A percentile compares a stretch with the other conserved stretches of the same genome.
Conservation (phyloP, 2,113 vertebrate species). For the Procavia capensis region DNA sequence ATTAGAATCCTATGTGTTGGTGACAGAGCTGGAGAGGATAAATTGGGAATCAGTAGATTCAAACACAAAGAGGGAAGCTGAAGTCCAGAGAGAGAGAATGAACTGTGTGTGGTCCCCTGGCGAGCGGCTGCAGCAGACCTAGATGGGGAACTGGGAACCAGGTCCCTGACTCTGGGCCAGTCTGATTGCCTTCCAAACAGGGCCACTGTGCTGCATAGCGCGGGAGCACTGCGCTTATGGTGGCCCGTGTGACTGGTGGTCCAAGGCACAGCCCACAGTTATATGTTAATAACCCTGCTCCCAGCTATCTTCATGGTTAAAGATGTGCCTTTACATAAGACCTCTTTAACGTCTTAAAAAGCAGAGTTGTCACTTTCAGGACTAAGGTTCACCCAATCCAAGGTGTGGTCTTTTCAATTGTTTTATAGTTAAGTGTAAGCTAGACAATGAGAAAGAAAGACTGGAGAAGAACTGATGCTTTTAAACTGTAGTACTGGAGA, state of each 20-base stretch:
- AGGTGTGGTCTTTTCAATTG: neutral
- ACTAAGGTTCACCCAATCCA: neutral
- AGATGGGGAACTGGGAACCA: neutral
- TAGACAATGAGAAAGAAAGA: neutral
- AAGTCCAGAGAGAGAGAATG: neutral
- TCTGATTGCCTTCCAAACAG: neutral
- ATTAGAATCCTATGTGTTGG: too few relatives aligned
- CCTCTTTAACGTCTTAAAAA: neutral
- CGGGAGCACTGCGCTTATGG: rapidly evolving
- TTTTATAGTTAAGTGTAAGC: neutral
- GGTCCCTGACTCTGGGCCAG: neutral
- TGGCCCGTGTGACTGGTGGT: rapidly evolving
- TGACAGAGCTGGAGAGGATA: neutral
- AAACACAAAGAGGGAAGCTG: neutral
- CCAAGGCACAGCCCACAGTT: neutral
- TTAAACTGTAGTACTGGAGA: neutral
- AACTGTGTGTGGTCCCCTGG: too few relatives aligned
- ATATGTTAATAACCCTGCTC: neutral
- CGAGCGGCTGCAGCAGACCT: rapidly evolving
- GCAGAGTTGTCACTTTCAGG: neutral
- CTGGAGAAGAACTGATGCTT: neutral
- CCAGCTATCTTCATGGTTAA: neutral
- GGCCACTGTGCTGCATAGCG: neutral
- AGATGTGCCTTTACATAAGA: neutral
- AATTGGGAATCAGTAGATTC: neutral